Conservation (phyloP, 2,797 vertebrate genomes). For the Nothura maculosa region DNA sequence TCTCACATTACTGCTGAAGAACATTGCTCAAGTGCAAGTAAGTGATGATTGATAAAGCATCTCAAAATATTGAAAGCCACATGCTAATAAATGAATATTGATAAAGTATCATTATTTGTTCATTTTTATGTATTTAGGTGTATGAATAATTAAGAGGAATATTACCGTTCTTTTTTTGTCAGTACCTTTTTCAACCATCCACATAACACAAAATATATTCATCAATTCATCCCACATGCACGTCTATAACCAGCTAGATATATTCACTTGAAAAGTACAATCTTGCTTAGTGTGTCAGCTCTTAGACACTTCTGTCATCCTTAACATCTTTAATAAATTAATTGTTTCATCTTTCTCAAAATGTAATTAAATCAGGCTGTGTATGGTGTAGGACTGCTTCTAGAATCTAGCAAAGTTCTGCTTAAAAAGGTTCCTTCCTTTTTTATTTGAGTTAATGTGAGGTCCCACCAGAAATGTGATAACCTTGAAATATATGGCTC, state of each 20-base stretch:
- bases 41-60: neutral
- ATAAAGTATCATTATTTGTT: neutral
- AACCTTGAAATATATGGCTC: neutral
- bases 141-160: neutral
- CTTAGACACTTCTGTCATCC: neutral
- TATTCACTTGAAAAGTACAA: neutral
- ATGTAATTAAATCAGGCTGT: neutral
- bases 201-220: neutral
- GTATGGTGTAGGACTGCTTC: neutral
- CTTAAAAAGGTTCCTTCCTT: neutral
- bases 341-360: neutral
- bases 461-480: neutral
- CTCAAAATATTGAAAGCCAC: neutral
- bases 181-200: neutral
- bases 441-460: neutral
- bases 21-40: neutral
- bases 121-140: neutral
- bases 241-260: neutral
- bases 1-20: neutral
- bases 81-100: neutral
- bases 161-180: neutral
- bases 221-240: neutral
- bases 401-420: neutral
- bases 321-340: neutral
- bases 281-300: neutral